phyloP scores from a whole-genome alignment of 2,113 vertebrate species.

The Ivindomyrus marchei region DNA sequence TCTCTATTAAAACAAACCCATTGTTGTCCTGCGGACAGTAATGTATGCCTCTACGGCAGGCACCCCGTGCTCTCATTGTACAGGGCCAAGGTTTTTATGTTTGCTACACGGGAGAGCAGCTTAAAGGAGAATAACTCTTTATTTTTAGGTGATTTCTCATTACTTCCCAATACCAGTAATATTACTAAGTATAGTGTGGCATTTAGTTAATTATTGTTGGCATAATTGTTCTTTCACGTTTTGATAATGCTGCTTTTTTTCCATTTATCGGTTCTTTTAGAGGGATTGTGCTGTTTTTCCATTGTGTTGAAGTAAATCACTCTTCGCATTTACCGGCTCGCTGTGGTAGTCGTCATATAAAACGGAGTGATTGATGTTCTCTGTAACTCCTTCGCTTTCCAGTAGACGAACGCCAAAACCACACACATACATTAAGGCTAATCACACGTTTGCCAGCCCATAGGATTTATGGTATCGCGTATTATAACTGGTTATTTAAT shows the following conservation, averaged over 20 bases:
- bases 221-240: not conserved
- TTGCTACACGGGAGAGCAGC: not conserved
- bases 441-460: not conserved
- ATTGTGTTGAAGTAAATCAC: not conserved
- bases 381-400: not conserved
- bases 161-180: not conserved
- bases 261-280: not conserved
- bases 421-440: not conserved
- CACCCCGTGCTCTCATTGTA: not conserved
- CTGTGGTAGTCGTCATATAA: not conserved
- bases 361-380: not conserved
- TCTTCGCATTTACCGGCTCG: not conserved
- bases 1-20: not conserved
- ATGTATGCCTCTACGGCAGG: not conserved
- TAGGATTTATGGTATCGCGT: not conserved
- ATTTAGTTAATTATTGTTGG: not conserved
- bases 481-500: not conserved
- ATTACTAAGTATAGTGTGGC: not conserved
- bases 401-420: not conserved
- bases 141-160: not conserved
- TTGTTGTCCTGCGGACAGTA: not conserved
- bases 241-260: not conserved
- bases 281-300: not conserved
- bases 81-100: not conserved
- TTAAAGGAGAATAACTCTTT: not conserved